Percentiles rank a stretch among this genome's conserved stretches.
These are phyloP conservation scores for Poeciliopsis prolifica DNA, from an alignment of 2,113 vertebrate species.

Conservation along the genomic window DNA sequence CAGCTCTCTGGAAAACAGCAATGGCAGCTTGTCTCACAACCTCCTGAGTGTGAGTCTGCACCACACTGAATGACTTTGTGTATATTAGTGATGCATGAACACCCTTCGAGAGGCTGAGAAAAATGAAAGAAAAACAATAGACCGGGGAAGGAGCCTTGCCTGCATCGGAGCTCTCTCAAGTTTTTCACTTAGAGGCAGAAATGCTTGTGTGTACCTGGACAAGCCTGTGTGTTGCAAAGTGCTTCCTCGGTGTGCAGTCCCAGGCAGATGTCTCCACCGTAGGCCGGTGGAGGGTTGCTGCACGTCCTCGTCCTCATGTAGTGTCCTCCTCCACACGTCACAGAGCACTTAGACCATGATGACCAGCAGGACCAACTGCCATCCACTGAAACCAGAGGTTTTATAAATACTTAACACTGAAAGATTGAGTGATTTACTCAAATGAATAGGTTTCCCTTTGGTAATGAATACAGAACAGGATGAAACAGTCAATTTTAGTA, in stretches of 20 bases:
- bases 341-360: slow-evolving; percentile 94
- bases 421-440: background rate
- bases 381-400: slow-evolving; percentile 83
- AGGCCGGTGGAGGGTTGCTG: slow-evolving; percentile 90
- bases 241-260: slow-evolving; percentile 97
- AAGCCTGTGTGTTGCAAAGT: slow-evolving; percentile 91
- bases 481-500: no score
- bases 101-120: slow-evolving; percentile 15
- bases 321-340: slow-evolving; percentile 94
- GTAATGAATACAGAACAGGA: background rate
- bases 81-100: slow-evolving; percentile 54
- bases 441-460: background rate
- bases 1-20: slow-evolving; percentile 87
- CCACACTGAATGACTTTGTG: slow-evolving; percentile 20
- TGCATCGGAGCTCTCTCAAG: slow-evolving; percentile 32
- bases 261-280: slow-evolving; percentile 96
- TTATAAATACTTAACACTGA: background rate
- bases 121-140: slow-evolving; percentile 43
- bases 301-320: slow-evolving; percentile 95
- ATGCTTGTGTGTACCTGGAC: slow-evolving; percentile 84
- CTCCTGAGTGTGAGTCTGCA: slow-evolving; percentile 63
- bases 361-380: slow-evolving; percentile 98
- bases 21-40: slow-evolving; percentile 40
- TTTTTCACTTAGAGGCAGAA: slow-evolving; percentile 23
- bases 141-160: slow-evolving; percentile 52